Evolutionary conservation across 2,797 vertebrate species (phyloP).

Genomic region (Mormyrus hasselquistii): DNA sequence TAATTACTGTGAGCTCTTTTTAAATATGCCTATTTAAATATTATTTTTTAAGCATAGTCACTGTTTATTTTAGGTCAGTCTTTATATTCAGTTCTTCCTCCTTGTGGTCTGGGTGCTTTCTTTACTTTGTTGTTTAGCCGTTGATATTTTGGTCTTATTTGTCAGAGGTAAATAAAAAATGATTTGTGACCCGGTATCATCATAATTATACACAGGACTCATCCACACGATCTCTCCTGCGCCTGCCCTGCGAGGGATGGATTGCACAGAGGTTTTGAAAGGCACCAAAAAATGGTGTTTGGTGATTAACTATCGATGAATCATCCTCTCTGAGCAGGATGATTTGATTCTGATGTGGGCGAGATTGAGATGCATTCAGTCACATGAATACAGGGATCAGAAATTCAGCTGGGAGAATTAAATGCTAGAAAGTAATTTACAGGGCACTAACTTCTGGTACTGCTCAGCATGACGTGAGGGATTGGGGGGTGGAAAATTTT

Average conservation of each 20-base stretch:
- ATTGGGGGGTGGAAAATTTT: background rate
- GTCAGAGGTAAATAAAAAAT: background rate
- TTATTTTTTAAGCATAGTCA: background rate
- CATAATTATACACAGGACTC: background rate
- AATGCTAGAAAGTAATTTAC: background rate
- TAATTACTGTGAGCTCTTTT: background rate
- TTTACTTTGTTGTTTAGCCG: background rate
- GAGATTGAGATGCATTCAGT: background rate
- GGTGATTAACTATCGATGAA: constrained; percentile 7
- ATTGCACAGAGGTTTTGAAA: background rate
- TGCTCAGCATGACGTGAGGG: background rate
- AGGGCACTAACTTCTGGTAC: background rate
- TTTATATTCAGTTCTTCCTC: background rate
- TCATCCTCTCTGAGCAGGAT: constrained; percentile 6
- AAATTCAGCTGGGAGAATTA: background rate
- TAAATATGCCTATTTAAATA: background rate
- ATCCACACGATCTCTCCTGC: background rate
- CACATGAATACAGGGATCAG: background rate
- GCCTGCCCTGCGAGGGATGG: background rate
- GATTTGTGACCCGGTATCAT: background rate
- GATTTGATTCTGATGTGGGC: constrained; percentile 4
- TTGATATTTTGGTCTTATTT: background rate
- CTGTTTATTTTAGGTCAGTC: background rate
- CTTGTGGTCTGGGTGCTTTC: background rate
- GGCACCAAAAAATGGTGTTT: background rate